Conservation (phyloP, 2,888 invertebrate species). For the Eupithecia dodoneata region DNA sequence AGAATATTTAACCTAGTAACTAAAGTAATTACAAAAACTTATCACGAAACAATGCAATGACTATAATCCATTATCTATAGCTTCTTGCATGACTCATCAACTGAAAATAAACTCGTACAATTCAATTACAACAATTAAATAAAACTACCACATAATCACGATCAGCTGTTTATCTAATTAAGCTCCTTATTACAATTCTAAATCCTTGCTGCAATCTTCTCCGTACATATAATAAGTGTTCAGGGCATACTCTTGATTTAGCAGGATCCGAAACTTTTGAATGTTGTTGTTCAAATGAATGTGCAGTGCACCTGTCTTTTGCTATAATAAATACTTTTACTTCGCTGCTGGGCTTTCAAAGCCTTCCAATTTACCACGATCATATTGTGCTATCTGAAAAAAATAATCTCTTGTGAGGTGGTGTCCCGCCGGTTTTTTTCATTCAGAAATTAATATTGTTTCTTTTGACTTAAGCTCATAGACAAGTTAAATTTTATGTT, state of each 20-base stretch:
- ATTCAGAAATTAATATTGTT: too few species aligned
- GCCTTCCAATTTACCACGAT: neutral
- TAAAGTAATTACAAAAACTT: conserved; percentile 8
- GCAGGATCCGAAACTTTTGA: neutral
- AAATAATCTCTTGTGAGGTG: neutral
- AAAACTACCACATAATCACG: neutral
- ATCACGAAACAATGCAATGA: conserved; percentile 28
- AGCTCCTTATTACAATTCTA: neutral
- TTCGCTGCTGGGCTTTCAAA: neutral
- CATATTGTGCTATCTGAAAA: neutral
- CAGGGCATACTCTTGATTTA: neutral
- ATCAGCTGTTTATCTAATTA: neutral
- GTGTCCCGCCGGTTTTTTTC: too few species aligned
- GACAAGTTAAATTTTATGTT: neutral
- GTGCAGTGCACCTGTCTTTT: too few species aligned
- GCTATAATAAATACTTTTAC: too few species aligned
- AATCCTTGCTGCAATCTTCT: neutral
- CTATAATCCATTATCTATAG: conserved; percentile 19
- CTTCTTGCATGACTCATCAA: conserved; percentile 22
- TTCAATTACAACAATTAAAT: neutral
- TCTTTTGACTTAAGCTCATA: neutral
- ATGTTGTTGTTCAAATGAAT: neutral
- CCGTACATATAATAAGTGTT: neutral
- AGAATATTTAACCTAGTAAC: neutral
- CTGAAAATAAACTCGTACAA: conserved; percentile 8